A percentile compares a stretch with the other conserved stretches of the same genome.
Evolutionary conservation across 2,797 vertebrate species (phyloP).

Genomic region (Paratrypauchen microcephalus): DNA sequence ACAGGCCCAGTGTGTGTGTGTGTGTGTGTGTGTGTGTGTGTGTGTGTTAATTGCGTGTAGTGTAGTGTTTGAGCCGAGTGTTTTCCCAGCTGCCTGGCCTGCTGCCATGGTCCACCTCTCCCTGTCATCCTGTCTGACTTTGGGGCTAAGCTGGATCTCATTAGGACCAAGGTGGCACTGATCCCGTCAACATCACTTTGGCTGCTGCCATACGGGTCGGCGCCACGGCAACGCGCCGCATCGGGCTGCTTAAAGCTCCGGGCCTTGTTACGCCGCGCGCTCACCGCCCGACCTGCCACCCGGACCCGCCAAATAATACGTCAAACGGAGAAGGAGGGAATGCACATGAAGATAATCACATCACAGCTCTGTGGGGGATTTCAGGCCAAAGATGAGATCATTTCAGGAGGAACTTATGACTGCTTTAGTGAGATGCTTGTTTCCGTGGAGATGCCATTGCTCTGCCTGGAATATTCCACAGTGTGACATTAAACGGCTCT

Average conservation of each 20-base stretch:
- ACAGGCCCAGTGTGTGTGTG: too few relatives aligned
- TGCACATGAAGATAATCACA: constrained; percentile 29
- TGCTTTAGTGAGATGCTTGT: too few relatives aligned
- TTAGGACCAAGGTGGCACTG: constrained; percentile 80
- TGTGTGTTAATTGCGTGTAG: constrained; percentile 32
- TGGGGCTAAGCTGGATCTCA: constrained; percentile 80
- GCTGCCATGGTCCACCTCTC: constrained; percentile 73
- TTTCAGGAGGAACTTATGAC: background rate
- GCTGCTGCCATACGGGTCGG: constrained; percentile 75
- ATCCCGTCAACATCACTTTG: constrained; percentile 76
- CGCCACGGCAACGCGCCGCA: constrained; percentile 73
- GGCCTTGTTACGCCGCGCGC: constrained; percentile 55
- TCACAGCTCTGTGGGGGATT: background rate
- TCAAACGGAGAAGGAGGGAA: constrained; percentile 29
- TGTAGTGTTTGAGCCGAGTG: constrained; percentile 47
- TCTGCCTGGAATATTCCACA: too few relatives aligned
- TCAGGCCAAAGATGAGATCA: background rate
- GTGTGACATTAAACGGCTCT: too few relatives aligned
- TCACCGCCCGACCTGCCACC: constrained; percentile 33
- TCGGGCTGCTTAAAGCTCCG: constrained; percentile 60
- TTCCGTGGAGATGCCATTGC: too few relatives aligned
- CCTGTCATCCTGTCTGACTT: constrained; percentile 79
- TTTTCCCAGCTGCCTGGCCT: constrained; percentile 47
- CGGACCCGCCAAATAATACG: constrained; percentile 41
- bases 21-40: background rate